Conservation (phyloP, 2,797 vertebrate species). For the Adrianichthys oophorus region DNA sequence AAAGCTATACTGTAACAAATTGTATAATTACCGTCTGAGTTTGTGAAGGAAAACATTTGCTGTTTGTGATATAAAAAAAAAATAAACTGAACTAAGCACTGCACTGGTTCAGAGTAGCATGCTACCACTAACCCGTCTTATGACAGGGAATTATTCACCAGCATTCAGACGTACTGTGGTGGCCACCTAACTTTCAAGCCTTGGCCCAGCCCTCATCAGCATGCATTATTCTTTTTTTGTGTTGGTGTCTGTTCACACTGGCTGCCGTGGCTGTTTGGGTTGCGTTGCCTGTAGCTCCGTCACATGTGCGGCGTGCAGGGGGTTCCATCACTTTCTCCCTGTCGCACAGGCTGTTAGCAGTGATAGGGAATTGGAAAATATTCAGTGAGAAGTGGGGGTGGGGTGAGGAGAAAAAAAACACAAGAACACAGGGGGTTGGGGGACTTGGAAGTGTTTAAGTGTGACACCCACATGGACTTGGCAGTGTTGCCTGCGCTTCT, state of each 20-base stretch:
- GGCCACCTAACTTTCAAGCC: slow-evolving; percentile 63
- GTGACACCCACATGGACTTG: slow-evolving; percentile 27
- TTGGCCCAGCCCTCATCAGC: slow-evolving; percentile 50
- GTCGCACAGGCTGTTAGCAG: slow-evolving; percentile 55
- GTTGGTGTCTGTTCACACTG: slow-evolving; percentile 51
- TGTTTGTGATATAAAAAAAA: slow-evolving; percentile 11
- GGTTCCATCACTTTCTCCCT: slow-evolving; percentile 32
- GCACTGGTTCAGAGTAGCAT: slow-evolving; percentile 22
- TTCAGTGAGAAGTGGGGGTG: slow-evolving; percentile 39
- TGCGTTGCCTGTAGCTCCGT: slow-evolving; percentile 53
- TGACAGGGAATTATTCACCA: slow-evolving; percentile 75
- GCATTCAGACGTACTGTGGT: slow-evolving; percentile 15
- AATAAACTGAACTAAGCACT: slow-evolving; percentile 45
- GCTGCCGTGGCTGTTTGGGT: slow-evolving; percentile 44
- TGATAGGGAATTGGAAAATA: slow-evolving; percentile 64
- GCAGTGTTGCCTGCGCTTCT: slow-evolving; percentile 40
- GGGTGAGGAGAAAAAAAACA: background rate
- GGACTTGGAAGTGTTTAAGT: slow-evolving; percentile 6
- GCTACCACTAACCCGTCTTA: slow-evolving; percentile 33
- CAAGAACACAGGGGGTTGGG: background rate
- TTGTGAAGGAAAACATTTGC: background rate
- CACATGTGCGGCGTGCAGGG: slow-evolving; percentile 37
- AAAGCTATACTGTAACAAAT: too few species aligned
- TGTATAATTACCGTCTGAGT: background rate
- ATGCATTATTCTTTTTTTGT: slow-evolving; percentile 67